Evolutionary conservation across 2,888 invertebrate species (phyloP).

Genomic region (Leptopilina drosophilae): DNA sequence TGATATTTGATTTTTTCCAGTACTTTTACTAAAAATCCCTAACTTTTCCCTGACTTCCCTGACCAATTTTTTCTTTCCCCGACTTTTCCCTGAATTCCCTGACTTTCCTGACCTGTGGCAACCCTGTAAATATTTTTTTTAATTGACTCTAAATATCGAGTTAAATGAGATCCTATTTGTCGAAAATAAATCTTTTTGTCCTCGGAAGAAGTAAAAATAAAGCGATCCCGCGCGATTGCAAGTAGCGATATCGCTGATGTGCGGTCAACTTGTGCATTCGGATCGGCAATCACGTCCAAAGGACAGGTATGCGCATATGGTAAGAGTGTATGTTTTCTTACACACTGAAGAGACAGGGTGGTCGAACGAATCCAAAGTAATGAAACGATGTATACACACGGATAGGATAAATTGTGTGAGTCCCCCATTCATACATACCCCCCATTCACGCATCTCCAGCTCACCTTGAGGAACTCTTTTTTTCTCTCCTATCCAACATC

Average conservation of each 20-base stretch:
- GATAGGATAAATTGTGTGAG: slow-evolving; percentile 13
- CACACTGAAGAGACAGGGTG: slow-evolving; percentile 28
- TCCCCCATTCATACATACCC: slow-evolving; percentile 74
- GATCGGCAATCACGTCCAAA: slow-evolving; percentile 36
- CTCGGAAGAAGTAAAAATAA: slow-evolving; percentile 15
- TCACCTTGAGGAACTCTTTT: slow-evolving; percentile 70
- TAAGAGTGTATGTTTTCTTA: slow-evolving; percentile 22
- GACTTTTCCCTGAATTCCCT: too few species aligned
- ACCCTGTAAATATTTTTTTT: too few species aligned
- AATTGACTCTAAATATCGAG: neutral
- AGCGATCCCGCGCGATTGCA: slow-evolving; percentile 29
- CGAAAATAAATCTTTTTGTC: slow-evolving; percentile 29
- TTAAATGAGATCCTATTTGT: slow-evolving; percentile 18
- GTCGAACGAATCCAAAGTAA: slow-evolving; percentile 23
- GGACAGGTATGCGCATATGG: slow-evolving; percentile 30
- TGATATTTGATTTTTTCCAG: too few species aligned
- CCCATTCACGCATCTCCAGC: slow-evolving; percentile 73
- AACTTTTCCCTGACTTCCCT: too few species aligned
- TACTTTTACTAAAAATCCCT: too few species aligned
- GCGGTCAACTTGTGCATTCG: slow-evolving; percentile 39
- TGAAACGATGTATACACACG: neutral
- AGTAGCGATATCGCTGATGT: slow-evolving; percentile 38
- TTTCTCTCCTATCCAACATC: slow-evolving; percentile 64
- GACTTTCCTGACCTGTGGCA: too few species aligned
- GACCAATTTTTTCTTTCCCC: too few species aligned